A percentile compares a stretch with the other conserved stretches of the same genome.
These are phyloP conservation scores for Ecdyonurus torrentis DNA, from an alignment of 2,888 invertebrate species.

Conservation along the genomic window DNA sequence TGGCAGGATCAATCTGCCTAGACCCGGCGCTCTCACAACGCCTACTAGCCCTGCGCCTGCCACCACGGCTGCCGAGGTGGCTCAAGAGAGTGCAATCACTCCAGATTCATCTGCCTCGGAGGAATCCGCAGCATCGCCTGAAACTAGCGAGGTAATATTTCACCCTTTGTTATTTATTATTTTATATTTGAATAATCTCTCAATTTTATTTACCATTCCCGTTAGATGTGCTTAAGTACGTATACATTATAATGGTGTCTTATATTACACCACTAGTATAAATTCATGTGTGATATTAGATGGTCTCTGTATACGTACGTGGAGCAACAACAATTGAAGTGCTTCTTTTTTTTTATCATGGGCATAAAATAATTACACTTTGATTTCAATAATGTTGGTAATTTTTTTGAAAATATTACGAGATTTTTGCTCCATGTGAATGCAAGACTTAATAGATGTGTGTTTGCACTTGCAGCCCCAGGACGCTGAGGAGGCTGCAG, in stretches of 20 bases:
- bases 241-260: no score
- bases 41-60: slow-evolving; percentile 30
- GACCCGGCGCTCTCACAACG: not conserved
- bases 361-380: no score
- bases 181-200: not conserved
- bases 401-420: no score
- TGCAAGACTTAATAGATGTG: no score
- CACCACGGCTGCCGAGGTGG: slow-evolving; percentile 26
- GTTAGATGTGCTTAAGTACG: no score
- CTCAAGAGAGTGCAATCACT: not conserved
- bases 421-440: no score
- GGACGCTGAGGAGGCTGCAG: slow-evolving; percentile 9
- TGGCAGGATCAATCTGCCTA: not conserved
- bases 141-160: slow-evolving; percentile 11
- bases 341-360: no score
- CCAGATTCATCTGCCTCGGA: slow-evolving; percentile 16
- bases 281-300: no score
- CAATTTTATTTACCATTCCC: not conserved
- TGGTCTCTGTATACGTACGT: no score
- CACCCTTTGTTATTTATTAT: not conserved
- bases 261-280: no score
- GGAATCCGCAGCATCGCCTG: slow-evolving; percentile 9
- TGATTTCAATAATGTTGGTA: no score
- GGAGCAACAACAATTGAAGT: no score
- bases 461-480: slow-evolving; percentile 6